These are phyloP conservation scores for Oophaga pumilio DNA, from an alignment of 2,113 vertebrate species.

Conservation along the genomic window DNA sequence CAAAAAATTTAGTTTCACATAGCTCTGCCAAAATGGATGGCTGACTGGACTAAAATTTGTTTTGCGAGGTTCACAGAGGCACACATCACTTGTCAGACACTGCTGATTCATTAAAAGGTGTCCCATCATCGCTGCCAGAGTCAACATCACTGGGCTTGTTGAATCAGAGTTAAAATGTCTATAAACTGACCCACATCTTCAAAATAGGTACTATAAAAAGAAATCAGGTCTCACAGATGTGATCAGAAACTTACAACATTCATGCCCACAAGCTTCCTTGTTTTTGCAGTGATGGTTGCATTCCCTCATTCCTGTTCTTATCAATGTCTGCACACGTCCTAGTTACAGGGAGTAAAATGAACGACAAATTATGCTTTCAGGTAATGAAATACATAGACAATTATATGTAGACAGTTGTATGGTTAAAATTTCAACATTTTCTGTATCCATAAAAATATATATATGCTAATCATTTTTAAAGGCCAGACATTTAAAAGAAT, in stretches of 20 bases:
- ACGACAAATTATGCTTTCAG: not conserved
- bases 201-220: not conserved
- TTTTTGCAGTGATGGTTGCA: conserved; percentile 96
- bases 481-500: too few species aligned
- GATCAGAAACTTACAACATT: conserved; percentile 87
- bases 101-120: too few species aligned
- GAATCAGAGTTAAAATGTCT: not conserved
- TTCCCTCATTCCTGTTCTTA: conserved; percentile 76
- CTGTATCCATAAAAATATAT: not conserved
- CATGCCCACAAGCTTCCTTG: conserved; percentile 88
- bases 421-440: not conserved
- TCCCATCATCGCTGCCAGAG: too few species aligned
- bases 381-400: too few species aligned
- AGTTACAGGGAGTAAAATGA: conserved; percentile 59
- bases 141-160: too few species aligned
- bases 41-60: too few species aligned
- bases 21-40: too few species aligned
- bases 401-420: too few species aligned
- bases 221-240: not conserved
- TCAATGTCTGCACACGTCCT: conserved; percentile 64
- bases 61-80: too few species aligned
- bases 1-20: too few species aligned
- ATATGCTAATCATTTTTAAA: not conserved
- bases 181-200: not conserved
- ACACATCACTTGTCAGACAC: too few species aligned